Conservation (phyloP, 2,797 vertebrate genomes). For the Sebastes hubbsi region DNA sequence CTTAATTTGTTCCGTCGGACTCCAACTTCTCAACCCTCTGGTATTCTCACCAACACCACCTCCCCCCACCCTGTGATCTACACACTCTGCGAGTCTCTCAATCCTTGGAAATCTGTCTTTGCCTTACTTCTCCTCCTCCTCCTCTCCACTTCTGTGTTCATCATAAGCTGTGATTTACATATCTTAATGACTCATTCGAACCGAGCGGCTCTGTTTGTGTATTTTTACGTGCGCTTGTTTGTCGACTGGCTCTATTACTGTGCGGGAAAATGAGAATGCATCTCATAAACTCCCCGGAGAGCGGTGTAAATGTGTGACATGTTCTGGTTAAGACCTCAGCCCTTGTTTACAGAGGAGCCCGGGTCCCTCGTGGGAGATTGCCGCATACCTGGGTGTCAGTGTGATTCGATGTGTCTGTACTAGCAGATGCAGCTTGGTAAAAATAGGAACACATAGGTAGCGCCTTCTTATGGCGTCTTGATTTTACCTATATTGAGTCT, state of each 20-base stretch:
- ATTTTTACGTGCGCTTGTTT: slow-evolving; percentile 48
- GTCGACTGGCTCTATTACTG: slow-evolving; percentile 44
- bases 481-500: slow-evolving; percentile 47
- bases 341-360: slow-evolving; percentile 60
- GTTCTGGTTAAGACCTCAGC: slow-evolving; percentile 63
- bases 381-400: slow-evolving; percentile 27
- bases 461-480: slow-evolving; percentile 23
- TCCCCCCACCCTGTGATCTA: slow-evolving; percentile 6
- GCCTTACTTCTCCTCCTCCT: slow-evolving; percentile 22
- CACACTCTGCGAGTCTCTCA: slow-evolving; percentile 18
- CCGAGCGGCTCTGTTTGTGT: slow-evolving; percentile 45
- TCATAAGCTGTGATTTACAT: slow-evolving; percentile 70
- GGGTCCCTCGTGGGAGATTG: slow-evolving; percentile 34
- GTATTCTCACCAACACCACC: slow-evolving; percentile 4
- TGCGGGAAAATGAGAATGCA: slow-evolving; percentile 18
- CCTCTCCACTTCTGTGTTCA: slow-evolving; percentile 36
- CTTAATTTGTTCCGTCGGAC: slow-evolving; percentile 56
- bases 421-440: slow-evolving; percentile 10
- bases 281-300: slow-evolving; percentile 55
- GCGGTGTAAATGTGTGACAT: slow-evolving; percentile 52
- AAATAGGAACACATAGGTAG: slow-evolving; percentile 28
- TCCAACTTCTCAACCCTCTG: slow-evolving; percentile 12
- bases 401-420: slow-evolving; percentile 17
- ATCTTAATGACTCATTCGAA: slow-evolving; percentile 71
- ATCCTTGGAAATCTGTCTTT: slow-evolving; percentile 42